These are phyloP conservation scores for Pachypsylla venusta DNA, from an alignment of 1,140 invertebrate species.

Conservation along the genomic window DNA sequence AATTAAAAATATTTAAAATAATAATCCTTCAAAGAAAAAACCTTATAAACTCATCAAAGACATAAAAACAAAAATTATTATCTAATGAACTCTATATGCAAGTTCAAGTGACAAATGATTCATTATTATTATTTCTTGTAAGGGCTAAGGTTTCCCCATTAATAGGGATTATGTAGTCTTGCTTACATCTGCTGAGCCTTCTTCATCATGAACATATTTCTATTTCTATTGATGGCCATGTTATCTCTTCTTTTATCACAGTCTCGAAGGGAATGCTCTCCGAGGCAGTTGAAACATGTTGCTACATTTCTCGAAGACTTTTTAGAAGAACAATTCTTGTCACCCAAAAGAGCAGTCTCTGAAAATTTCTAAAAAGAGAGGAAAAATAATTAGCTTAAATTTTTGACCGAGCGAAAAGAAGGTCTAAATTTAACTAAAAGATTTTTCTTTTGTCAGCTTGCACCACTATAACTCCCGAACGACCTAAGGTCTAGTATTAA, in stretches of 20 bases:
- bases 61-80: background rate
- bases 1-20: background rate
- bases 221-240: background rate
- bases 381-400: too few species aligned
- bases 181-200: background rate
- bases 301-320: background rate
- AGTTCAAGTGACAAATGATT: background rate
- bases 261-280: slow-evolving; percentile 1
- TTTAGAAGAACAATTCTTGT: background rate
- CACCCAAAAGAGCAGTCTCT: background rate
- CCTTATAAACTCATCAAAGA: background rate
- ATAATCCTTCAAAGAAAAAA: background rate
- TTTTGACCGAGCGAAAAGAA: too few species aligned
- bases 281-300: background rate
- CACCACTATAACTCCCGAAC: too few species aligned
- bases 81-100: background rate
- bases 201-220: background rate
- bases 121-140: background rate
- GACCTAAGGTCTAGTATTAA: too few species aligned
- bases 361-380: background rate
- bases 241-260: background rate
- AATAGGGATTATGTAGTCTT: background rate
- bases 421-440: too few species aligned
- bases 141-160: background rate
- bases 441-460: too few species aligned